Evolutionary conservation across 2,888 invertebrate genomes (phyloP), one percentile per base, ranked within the genome.

Genomic region (Eupithecia subumbrata): DNA sequence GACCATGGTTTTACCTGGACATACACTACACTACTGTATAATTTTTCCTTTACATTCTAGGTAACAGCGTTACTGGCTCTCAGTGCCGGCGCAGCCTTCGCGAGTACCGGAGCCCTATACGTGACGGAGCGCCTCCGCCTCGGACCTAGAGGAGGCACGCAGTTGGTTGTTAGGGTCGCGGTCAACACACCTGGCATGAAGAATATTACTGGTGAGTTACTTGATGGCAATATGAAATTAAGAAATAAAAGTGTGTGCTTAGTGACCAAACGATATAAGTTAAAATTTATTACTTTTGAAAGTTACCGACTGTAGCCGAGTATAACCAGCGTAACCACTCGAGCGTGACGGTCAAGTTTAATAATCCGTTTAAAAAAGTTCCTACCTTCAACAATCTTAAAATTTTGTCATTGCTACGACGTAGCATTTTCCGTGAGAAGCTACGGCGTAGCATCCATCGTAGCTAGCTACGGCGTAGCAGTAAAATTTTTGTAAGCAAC

Each of bases 91-190:
- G 96, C 96, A 64, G 96, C 96, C 18, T 96, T 96, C 82, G 94
- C 96, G 2, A 96, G 96, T 81, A 96, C 96, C 63, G 96, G 96
- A 22, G 95, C 96, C 52, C 90, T 96, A 0, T 96, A 96, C 83
- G 96, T 96, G 48, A 96, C 96, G 0, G 96, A 96, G 84, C 91
- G 96, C 69, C 89, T 96, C 18, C 89, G 96, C 0, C 92, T 96
- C 0, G 96, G 96, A 0, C 96, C 96, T 0, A 95, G 96, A 12
- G 96, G 96, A 0, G 96, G 96, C 0, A 96, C 96, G 0, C 96
- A 96, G 48, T 87, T 96, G 43, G 96, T 96, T 0, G 96, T 96
- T 0, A 87, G 96, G 72, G 95, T 96, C 0, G 94, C 96, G 14
- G 96, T 96, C 67, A 96, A 96, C 43, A 96, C 96, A 0, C 95